Conservation (phyloP, 2,113 vertebrate genomes). For the cat (Felis catus) region F.catus_Fca126_mat1.0 CM031412.1:89448501-89449000, state of each 20-base stretch:
- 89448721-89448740: neutral
- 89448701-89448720: neutral
- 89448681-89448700: neutral
- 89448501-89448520: neutral
- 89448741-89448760: neutral
- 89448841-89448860: neutral
- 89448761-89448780: neutral
- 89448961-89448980: neutral
- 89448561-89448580: neutral
- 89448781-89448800: neutral
- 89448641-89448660: neutral
- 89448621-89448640: neutral
- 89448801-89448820: neutral
- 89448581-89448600: neutral
- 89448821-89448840: neutral
- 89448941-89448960: neutral
- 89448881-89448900: neutral
- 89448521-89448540: neutral
- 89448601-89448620: neutral
- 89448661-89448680: neutral
- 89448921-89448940: neutral
- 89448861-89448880: neutral
- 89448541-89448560: neutral
- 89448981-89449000: neutral
- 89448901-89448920: neutral